Base-by-base conservation (phyloP, 1,140 invertebrate species). In the Paraescarpia echinospica region DNA sequence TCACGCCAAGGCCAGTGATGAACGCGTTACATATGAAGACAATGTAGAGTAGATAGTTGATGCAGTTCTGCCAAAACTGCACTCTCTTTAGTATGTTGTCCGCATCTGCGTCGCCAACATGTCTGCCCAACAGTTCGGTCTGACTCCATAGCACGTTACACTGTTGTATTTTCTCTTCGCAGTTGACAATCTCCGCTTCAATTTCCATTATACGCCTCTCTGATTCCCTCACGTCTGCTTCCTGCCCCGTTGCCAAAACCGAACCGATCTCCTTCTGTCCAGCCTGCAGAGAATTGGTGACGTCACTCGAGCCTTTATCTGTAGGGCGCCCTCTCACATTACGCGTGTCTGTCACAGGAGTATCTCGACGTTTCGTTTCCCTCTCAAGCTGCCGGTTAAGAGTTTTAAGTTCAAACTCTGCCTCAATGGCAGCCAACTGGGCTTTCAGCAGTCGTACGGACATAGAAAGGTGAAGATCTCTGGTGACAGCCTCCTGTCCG, bases 11-110 rank as follows among this genome's bases (percentile, higher is more conserved):
- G 5, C 33, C 91, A 14, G 91, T 92, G 91, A 92, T 92, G 48
- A 92, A 92, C 91, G 91, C 91, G 91, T 92, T 92, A 48, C 34
- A 48, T 34, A 92, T 51, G 41, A 92, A 92, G 34, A 92, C 48
- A 22, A 92, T 35, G 33, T 92, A 92, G 14, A 92, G 91, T 31
- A 92, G 34, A 59, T 92, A 59, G 91, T 92, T 92, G 91, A 51
- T 92, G 35, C 1, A 22, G 41, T 35, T 92, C 33, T 92, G 91
- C 91, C 91, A 92, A 59, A 51, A 92, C 91, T 31, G 35, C 91
- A 51, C 48, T 33, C 34, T 90, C 35, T 90, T 90, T n/a, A 90
- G 18, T 6, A 90, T 41, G 27, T 41, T 34, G 90, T 90, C n/a
- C 89, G n/a, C 59, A 77, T 77, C 59, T 27, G 59, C 8, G 59